Evolutionary conservation across 2,888 invertebrate genomes (phyloP).

Genomic region (Papilio demoleus): DNA sequence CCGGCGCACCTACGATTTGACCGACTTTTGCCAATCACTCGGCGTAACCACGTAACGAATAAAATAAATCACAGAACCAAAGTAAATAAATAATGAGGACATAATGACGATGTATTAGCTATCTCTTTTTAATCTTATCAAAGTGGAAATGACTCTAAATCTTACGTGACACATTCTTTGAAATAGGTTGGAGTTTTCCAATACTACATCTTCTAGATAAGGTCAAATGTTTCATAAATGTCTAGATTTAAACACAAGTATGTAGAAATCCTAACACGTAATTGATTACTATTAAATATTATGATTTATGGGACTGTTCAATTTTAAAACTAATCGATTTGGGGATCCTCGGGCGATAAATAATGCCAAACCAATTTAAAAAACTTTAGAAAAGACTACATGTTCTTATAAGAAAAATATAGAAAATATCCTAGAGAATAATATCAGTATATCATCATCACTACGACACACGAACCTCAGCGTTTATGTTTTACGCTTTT

Average conservation of each 20-base stretch:
- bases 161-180: neutral
- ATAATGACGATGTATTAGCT: neutral
- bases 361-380: neutral
- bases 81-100: neutral
- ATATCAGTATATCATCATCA: no score
- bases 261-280: neutral
- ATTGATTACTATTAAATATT: conserved; percentile 3
- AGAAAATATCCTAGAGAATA: no score
- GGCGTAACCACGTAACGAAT: conserved; percentile 16
- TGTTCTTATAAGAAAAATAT: neutral
- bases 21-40: conserved; percentile 32
- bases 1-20: conserved; percentile 34
- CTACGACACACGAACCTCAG: no score
- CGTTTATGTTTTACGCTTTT: no score
- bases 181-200: neutral
- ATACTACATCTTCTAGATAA: neutral
- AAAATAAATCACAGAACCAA: conserved; percentile 18
- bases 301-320: conserved; percentile 8
- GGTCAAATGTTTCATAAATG: neutral
- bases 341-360: neutral
- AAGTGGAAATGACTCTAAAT: neutral
- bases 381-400: neutral
- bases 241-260: neutral
- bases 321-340: conserved; percentile 2
- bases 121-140: neutral